These are phyloP conservation scores for Brotula barbata DNA, from an alignment of 2,797 vertebrate genomes.

Conservation along the genomic window DNA sequence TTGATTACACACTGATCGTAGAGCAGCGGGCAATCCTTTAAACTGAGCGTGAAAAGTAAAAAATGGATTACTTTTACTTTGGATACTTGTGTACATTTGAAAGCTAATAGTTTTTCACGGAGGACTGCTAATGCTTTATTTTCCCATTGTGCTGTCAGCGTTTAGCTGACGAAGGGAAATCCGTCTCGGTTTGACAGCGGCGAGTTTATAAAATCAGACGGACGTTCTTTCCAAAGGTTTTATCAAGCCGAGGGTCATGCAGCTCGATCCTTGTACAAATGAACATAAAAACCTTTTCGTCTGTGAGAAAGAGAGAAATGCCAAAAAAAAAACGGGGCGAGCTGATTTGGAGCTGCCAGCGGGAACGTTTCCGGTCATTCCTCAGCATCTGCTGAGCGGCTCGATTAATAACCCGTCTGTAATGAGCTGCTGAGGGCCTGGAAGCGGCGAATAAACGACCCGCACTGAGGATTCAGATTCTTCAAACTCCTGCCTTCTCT, in stretches of 20 bases:
- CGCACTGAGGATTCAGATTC: conserved; percentile 11
- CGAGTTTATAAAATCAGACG: conserved; percentile 4
- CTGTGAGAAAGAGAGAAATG: background rate
- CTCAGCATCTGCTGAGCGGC: too few relatives aligned
- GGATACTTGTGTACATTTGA: too few relatives aligned
- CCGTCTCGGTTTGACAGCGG: background rate
- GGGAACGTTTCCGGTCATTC: too few relatives aligned
- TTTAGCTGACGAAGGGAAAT: background rate
- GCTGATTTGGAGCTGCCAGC: too few relatives aligned
- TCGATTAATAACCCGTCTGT: too few relatives aligned
- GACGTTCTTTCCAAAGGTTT: background rate
- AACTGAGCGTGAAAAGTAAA: too few relatives aligned
- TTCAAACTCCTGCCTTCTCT: background rate
- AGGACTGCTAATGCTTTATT: too few relatives aligned
- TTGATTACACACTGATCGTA: too few relatives aligned
- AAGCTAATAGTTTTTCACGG: too few relatives aligned
- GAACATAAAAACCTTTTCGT: background rate
- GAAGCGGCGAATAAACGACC: conserved; percentile 17
- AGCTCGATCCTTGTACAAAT: background rate
- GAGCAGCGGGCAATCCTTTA: too few relatives aligned
- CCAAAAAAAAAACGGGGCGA: background rate
- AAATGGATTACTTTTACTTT: too few relatives aligned
- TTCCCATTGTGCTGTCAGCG: conserved; percentile 8
- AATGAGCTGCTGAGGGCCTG: background rate
- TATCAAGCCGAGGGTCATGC: background rate